Evolutionary conservation across 2,113 vertebrate species (phyloP).

Genomic region (Mustelus asterias): DNA sequence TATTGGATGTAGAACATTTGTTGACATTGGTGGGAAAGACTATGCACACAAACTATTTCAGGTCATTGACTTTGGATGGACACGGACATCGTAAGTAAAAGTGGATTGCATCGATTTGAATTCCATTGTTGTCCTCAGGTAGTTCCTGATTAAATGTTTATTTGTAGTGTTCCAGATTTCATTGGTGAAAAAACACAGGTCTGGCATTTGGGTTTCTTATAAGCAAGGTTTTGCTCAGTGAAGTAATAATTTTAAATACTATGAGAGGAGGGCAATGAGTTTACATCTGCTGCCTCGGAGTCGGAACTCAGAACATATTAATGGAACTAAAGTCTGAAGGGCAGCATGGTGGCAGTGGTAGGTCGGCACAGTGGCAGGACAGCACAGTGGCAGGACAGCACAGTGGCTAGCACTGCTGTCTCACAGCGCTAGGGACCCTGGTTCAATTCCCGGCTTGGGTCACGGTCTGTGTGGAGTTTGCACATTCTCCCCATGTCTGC

Average conservation of each 20-base stretch:
- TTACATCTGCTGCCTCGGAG: not conserved
- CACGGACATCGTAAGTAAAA: not conserved
- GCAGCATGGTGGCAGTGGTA: too few relatives aligned
- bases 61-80: not conserved
- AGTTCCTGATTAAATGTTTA: not conserved
- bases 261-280: not conserved
- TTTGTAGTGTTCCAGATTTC: not conserved
- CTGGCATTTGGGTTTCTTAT: not conserved
- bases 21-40: not conserved
- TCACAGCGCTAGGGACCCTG: too few relatives aligned
- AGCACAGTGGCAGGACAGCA: too few relatives aligned
- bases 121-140: not conserved
- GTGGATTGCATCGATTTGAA: not conserved
- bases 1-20: not conserved
- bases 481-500: too few relatives aligned
- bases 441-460: too few relatives aligned
- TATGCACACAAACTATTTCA: not conserved
- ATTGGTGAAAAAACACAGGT: not conserved
- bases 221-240: not conserved
- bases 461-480: too few relatives aligned
- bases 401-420: too few relatives aligned
- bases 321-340: not conserved
- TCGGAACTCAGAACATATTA: not conserved
- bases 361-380: too few relatives aligned
- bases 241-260: not conserved